Percentiles rank a stretch among this genome's conserved stretches.
Conservation (phyloP, 2,888 invertebrate genomes). For the Zaprionus obscuricornis region DNA sequence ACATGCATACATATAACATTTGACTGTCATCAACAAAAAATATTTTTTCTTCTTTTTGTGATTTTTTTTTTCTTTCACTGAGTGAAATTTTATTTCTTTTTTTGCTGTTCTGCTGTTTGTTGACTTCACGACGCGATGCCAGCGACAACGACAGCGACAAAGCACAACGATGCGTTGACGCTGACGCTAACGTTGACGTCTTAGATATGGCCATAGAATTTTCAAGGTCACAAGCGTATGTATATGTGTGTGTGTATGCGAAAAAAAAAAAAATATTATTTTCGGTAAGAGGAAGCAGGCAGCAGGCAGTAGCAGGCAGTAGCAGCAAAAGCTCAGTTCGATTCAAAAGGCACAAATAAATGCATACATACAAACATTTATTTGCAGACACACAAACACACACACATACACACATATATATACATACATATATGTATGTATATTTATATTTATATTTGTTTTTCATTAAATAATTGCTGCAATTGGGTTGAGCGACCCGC, state of each 20-base stretch:
- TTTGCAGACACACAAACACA: constrained; percentile 1
- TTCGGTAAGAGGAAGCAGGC: constrained; percentile 11
- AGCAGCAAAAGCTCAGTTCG: too few species aligned
- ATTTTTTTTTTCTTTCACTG: constrained; percentile 21
- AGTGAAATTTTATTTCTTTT: constrained; percentile 20
- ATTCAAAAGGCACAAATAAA: too few species aligned
- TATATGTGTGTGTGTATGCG: too few species aligned
- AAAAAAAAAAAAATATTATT: too few species aligned
- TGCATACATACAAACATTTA: neutral
- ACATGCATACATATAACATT: neutral
- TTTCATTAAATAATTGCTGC: constrained; percentile 7
- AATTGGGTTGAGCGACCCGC: constrained; percentile 64
- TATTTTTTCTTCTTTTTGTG: constrained; percentile 16
- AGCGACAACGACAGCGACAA: constrained; percentile 7
- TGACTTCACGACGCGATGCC: constrained; percentile 30
- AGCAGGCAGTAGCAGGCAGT: too few species aligned
- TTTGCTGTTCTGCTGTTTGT: constrained; percentile 25
- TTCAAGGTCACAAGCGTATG: constrained; percentile 51
- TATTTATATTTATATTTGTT: neutral
- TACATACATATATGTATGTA: neutral
- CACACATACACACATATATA: constrained; percentile 5
- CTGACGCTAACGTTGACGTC: too few species aligned
- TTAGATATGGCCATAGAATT: constrained; percentile 35
- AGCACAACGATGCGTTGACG: too few species aligned
- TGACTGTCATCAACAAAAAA: constrained; percentile 19